Conservation (phyloP, 1,140 invertebrate genomes). For the Plectrocnemia conspersa region DNA sequence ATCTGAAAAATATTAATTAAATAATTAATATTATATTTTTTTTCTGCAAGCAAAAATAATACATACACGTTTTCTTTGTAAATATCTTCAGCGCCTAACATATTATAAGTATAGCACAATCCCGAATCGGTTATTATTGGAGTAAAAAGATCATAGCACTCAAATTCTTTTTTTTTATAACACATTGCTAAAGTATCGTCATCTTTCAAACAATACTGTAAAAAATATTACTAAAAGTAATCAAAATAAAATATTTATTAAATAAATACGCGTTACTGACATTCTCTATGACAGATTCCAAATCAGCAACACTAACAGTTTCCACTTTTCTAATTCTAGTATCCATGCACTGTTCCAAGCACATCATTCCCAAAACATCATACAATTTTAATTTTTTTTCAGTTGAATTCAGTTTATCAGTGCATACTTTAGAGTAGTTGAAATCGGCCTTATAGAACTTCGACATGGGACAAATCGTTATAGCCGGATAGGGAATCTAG, state of each 20-base stretch:
- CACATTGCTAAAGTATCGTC: not conserved
- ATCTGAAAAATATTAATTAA: too few species aligned
- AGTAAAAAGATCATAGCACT: constrained; percentile 54
- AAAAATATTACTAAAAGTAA: not conserved
- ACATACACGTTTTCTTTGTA: constrained; percentile 51
- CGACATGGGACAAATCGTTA: constrained; percentile 57
- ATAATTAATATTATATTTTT: too few species aligned
- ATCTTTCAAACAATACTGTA: not conserved
- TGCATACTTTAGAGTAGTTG: constrained; percentile 48
- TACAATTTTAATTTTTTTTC: too few species aligned
- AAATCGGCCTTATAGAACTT: constrained; percentile 50
- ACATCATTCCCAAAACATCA: too few species aligned
- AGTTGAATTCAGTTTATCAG: not conserved
- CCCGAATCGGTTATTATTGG: constrained; percentile 64
- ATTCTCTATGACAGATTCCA: not conserved
- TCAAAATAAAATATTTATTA: not conserved
- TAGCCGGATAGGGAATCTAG: constrained; percentile 56
- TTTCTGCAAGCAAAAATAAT: too few species aligned
- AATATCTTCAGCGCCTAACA: constrained; percentile 53
- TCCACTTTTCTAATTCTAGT: not conserved
- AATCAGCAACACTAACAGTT: not conserved
- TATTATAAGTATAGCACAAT: constrained; percentile 65
- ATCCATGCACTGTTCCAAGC: too few species aligned
- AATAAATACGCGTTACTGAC: not conserved
- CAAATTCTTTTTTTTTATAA: constrained; percentile 43